phyloP scores from a whole-genome alignment of 2,797 vertebrate species.

The Notamacropus eugenii region DNA sequence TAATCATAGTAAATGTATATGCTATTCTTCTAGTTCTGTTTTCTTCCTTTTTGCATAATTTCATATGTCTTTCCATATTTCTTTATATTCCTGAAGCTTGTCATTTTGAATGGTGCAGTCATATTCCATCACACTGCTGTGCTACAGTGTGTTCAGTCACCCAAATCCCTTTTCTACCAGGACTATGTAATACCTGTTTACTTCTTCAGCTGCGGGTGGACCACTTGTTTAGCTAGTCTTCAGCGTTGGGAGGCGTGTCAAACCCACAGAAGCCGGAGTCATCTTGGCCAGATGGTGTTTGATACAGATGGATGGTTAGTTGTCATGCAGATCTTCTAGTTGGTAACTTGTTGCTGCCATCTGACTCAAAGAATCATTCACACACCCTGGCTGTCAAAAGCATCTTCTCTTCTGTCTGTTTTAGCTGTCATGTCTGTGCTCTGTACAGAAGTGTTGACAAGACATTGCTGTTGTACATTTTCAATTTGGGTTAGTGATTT shows the following conservation, averaged over 20 bases:
- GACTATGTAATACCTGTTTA: constrained; percentile 83
- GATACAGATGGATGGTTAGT: constrained; percentile 90
- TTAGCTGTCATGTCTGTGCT: constrained; percentile 91
- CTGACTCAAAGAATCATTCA: constrained; percentile 90
- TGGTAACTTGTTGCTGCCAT: constrained; percentile 91
- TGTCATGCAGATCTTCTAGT: constrained; percentile 90
- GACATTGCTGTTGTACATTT: constrained; percentile 91
- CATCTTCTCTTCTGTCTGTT: constrained; percentile 91
- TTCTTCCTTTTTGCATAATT: constrained; percentile 60
- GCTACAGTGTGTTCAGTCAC: not conserved
- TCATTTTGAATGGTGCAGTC: not conserved
- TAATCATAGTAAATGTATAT: not conserved
- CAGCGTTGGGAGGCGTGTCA: constrained; percentile 87
- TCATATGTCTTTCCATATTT: constrained; percentile 7
- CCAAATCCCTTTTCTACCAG: constrained; percentile 60
- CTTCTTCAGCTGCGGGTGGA: constrained; percentile 83
- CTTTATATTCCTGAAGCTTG: not conserved
- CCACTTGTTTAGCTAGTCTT: constrained; percentile 88
- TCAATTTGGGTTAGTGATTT: constrained; percentile 88
- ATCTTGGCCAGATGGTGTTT: constrained; percentile 88
- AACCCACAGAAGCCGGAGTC: constrained; percentile 88
- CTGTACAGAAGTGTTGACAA: constrained; percentile 91
- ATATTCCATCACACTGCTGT: not conserved
- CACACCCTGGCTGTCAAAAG: constrained; percentile 90
- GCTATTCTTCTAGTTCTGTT: constrained; percentile 22